Evolutionary conservation across 2,113 vertebrate genomes (phyloP).

Genomic region (Lophotis ruficrista): DNA sequence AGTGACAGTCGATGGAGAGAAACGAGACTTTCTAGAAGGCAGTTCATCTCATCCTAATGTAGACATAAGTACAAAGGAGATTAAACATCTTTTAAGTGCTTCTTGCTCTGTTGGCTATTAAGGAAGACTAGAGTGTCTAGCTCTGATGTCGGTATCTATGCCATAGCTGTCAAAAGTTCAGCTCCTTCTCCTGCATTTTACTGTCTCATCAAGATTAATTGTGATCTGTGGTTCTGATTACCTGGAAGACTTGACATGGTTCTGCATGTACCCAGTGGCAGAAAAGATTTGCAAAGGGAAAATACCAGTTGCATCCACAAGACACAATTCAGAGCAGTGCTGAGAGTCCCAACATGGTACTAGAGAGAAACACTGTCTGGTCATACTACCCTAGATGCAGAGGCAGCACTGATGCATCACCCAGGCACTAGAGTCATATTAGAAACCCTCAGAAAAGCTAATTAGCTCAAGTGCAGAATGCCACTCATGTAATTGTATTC

Average conservation of each 20-base stretch:
- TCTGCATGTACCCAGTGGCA: background rate
- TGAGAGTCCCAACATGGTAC: background rate
- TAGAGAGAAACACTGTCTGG: background rate
- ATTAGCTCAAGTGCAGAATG: background rate
- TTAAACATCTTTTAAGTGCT: background rate
- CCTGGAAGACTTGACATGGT: background rate
- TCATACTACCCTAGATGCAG: background rate
- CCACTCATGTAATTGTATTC: background rate
- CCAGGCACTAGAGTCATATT: background rate
- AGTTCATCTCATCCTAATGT: background rate
- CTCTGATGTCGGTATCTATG: background rate
- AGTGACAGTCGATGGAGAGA: background rate
- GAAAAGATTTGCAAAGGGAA: background rate
- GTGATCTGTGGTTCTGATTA: background rate
- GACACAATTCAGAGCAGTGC: rapidly evolving
- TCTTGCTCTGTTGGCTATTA: background rate
- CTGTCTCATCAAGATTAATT: background rate
- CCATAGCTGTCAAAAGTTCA: background rate
- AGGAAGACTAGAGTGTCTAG: background rate
- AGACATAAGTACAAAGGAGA: background rate
- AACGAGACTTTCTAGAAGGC: background rate
- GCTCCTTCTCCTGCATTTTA: background rate
- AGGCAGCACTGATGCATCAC: background rate
- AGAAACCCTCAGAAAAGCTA: background rate
- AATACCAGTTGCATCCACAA: rapidly evolving